Percentiles rank a stretch among this genome's conserved stretches.
These are phyloP conservation scores for Pteria penguin DNA, from an alignment of 2,888 invertebrate genomes.

Conservation along the genomic window DNA sequence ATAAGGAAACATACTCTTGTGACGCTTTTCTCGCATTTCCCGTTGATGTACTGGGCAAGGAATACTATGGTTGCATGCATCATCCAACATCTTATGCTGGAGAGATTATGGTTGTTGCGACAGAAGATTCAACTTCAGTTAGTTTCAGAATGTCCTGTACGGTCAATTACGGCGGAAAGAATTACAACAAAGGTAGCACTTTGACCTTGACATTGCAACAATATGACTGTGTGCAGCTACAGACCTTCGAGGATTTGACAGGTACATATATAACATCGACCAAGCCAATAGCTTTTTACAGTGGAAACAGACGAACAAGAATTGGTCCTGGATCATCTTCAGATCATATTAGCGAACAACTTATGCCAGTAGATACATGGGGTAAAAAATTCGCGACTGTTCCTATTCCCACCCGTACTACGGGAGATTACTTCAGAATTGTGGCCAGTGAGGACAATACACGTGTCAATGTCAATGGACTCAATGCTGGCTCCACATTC, in stretches of 20 bases:
- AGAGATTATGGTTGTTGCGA: conserved; percentile 51
- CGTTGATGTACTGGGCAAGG: conserved; percentile 52
- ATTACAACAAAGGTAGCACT: conserved; percentile 37
- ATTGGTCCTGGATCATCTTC: conserved; percentile 41
- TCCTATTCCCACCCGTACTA: conserved; percentile 61
- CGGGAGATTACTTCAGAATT: conserved; percentile 67
- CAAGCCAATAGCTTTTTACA: conserved; percentile 63
- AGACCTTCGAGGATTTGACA: conserved; percentile 63
- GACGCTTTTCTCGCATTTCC: conserved; percentile 61
- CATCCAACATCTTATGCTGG: conserved; percentile 45
- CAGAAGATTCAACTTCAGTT: conserved; percentile 46
- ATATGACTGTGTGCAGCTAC: conserved; percentile 51
- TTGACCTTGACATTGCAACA: conserved; percentile 41
- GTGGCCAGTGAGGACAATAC: conserved; percentile 55
- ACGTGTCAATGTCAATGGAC: conserved; percentile 36
- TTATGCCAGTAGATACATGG: conserved; percentile 69
- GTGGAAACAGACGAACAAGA: conserved; percentile 65
- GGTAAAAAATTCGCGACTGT: conserved; percentile 66
- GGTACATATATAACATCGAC: conserved; percentile 60
- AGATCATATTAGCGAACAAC: conserved; percentile 65
- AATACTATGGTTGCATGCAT: conserved; percentile 56
- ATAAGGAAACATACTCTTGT: conserved; percentile 55
- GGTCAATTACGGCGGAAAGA: conserved; percentile 37
- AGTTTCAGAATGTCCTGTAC: conserved; percentile 35
- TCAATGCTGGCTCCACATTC: conserved; percentile 17